Base-by-base conservation (phyloP, 2,888 invertebrate genomes). In the Odontocerum albicorne region DNA sequence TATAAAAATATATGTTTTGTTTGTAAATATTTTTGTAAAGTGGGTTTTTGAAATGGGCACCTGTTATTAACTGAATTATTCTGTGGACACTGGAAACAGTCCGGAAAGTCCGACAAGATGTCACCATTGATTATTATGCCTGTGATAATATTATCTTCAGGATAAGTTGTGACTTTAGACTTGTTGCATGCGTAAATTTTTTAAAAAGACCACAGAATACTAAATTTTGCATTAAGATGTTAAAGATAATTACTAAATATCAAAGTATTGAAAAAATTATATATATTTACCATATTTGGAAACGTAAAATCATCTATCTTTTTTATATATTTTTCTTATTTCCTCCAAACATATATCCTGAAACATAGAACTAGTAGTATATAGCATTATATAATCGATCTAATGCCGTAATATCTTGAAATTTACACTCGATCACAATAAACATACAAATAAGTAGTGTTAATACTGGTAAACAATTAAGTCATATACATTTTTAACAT, bases 131-230 rank as follows among this genome's bases (percentile, higher is more conserved):
- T 70, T 76, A 80, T 77, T 77, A 80, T 79, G 81, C 83, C 83
- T 82, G 83, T 83, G 83, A 83, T 83, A 82, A 81, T 82, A 81
- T 81, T 80, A 81, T 82, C 79, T 82, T 82, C 80, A 81, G 81
- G 81, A 82, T 82, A 81, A 81, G 81, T 82, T 82, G 80, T 81
- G 81, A 81, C 81, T 80, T 82, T 82, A 80, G 80, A 55, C 70
- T 71, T 73, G 73, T 71, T 74, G 73, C 45, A 36, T 54, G 36
- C 38, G 45, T 22, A 15, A 38, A 16, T 6, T 12, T 40, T 10
- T 35, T 35, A 8, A 27, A 35, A 21, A 19, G 21, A 40, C 40
- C 40, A 40, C 20, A 7, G 4, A 17, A 13, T 4, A 20, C 6
- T 3, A 20, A 17, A 20, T 38, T 40, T 35, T 12, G n/a, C 13